phyloP scores from a whole-genome alignment of 1,140 invertebrate species.

The Drosophila navojoa region DNA sequence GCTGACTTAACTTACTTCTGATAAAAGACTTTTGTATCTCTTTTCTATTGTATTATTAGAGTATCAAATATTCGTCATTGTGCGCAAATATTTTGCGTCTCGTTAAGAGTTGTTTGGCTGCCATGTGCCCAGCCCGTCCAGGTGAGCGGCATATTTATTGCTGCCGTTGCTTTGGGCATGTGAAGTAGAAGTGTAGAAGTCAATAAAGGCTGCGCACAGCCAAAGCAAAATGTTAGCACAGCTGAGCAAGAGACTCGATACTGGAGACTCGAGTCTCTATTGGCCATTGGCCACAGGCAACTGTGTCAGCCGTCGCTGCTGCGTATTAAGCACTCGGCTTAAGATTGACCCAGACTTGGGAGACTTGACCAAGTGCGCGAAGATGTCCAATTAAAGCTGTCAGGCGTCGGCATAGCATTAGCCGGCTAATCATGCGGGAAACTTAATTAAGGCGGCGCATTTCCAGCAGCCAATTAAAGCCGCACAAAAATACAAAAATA shows the following conservation, averaged over 20 bases:
- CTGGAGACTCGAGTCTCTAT: too few species aligned
- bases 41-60: background rate
- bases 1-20: too few species aligned
- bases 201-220: conserved; percentile 48
- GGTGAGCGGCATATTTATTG: conserved; percentile 21
- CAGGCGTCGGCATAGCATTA: conserved; percentile 57
- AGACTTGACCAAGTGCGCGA: conserved; percentile 18
- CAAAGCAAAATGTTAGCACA: conserved; percentile 47
- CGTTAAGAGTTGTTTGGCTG: conserved; percentile 57
- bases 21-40: too few species aligned
- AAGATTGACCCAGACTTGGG: conserved; percentile 57
- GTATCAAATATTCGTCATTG: background rate
- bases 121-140: conserved; percentile 44
- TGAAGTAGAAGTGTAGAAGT: conserved; percentile 43
- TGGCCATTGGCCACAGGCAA: conserved; percentile 27
- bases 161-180: conserved; percentile 39
- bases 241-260: conserved; percentile 1
- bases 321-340: conserved; percentile 63
- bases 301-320: conserved; percentile 47
- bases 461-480: conserved; percentile 32
- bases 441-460: conserved; percentile 55
- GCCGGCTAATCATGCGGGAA: conserved; percentile 29
- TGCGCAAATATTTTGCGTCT: background rate
- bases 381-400: conserved; percentile 65
- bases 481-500: conserved; percentile 1